phyloP scores from a whole-genome alignment of 2,888 invertebrate species.

The Temnothorax unifasciatus region DNA sequence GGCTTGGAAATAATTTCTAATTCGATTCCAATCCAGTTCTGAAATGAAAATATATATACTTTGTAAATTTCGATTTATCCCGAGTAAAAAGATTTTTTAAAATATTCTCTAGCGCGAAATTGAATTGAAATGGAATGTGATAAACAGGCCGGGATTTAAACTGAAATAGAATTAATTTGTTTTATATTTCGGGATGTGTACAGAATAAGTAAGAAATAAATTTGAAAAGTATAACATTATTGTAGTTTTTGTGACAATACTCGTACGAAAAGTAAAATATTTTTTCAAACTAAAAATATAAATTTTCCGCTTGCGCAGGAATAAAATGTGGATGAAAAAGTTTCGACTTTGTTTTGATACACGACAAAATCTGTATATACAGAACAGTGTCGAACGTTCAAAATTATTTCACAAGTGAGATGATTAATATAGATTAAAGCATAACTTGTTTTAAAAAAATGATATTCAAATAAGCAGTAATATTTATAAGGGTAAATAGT shows the following conservation, averaged over 20 bases:
- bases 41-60: background rate
- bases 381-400: background rate
- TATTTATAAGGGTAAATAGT: background rate
- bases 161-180: background rate
- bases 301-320: background rate
- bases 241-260: background rate
- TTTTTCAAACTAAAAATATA: slow-evolving; percentile 10
- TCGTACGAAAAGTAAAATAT: background rate
- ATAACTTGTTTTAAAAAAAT: background rate
- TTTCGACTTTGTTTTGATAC: background rate
- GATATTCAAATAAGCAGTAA: background rate
- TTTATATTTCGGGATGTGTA: background rate
- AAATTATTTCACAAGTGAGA: background rate
- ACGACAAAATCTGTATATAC: background rate
- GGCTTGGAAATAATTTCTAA: no score
- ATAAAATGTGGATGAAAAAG: slow-evolving; percentile 1
- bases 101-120: background rate
- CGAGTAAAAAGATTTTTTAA: background rate
- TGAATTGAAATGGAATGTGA: background rate
- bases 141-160: background rate
- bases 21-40: background rate
- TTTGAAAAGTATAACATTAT: background rate
- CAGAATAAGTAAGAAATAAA: background rate
- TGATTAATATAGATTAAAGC: background rate
- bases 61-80: background rate